Base-by-base conservation (phyloP, 2,888 invertebrate genomes). In the Acrobasis suavella region DNA sequence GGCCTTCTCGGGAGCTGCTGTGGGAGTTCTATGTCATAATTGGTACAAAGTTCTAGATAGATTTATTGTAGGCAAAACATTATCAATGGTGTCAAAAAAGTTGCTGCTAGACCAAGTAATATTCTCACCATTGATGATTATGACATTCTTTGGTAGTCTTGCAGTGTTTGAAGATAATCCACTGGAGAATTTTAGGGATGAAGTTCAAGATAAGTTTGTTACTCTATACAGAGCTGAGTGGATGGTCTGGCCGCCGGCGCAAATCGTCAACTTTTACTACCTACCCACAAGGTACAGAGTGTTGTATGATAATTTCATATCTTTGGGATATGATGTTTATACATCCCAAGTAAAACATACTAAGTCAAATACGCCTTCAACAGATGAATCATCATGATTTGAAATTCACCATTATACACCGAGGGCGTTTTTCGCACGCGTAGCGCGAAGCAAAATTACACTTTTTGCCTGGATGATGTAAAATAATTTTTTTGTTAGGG, bases 241-340 rank as follows among this genome's bases (percentile, higher is more conserved):
- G 97, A 87, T 97, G 67, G 94, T 98, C 8, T 98, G 98, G 98
- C 98, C 98, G 0, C 96, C 97, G 0, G 98, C 98, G 0, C 98
- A 99, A 86, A 90, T 97, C 51, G 93, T 99, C 32, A 98, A 98
- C 86, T 99, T 99, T 86, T 97, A 96, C 82, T 95, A 96, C 78
- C 85, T 99, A 71, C 97, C 98, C 2, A 95, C 96, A 9, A 95
- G 93, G 74, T 98, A 95, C 84, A 93, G 98, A 76, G 97, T 99
- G 42, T 91, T 98, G 37, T 99, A 98, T 85, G 98, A 98, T 81
- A 98, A 96, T 81, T 94, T 95, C 0, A 95, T 98, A 80, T 97
- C 97, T 38, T 92, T 98, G 80, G 96, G 97, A 0, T 98, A 97
- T 85, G 98, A 98, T 85, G 93, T 97, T 59, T 98, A 97, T 77